Evolutionary conservation across 2,797 vertebrate genomes (phyloP).

Genomic region (Thripadectes ignobilis): DNA sequence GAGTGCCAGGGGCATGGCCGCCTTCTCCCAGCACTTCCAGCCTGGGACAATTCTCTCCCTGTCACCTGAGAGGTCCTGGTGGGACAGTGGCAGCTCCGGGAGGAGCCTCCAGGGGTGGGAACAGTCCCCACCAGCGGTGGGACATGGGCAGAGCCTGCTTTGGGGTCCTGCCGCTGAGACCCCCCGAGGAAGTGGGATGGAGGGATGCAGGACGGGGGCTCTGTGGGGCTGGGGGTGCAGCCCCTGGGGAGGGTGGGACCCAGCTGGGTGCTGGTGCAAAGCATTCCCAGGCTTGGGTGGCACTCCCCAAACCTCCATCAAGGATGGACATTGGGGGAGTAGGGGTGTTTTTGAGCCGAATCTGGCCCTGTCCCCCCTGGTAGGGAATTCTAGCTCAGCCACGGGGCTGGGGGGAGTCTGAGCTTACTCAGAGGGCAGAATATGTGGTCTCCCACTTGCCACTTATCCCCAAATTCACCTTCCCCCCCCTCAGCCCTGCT

Average conservation of each 20-base stretch:
- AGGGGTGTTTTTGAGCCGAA: not conserved
- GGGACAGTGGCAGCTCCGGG: not conserved
- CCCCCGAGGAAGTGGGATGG: accelerated
- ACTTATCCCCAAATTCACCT: not conserved
- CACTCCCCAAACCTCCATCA: not conserved
- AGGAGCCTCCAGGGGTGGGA: not conserved
- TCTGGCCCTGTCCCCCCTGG: not conserved
- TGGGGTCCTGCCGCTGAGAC: not conserved
- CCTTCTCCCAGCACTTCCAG: not conserved
- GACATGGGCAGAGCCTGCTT: not conserved
- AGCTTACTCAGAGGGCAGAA: accelerated
- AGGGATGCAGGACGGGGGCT: not conserved
- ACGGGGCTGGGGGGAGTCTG: not conserved
- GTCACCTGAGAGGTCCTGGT: accelerated
- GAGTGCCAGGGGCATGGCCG: not conserved
- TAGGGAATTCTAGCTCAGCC: not conserved
- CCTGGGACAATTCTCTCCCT: not conserved
- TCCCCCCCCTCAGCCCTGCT: not conserved
- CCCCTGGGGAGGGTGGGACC: not conserved
- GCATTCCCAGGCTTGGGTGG: accelerated
- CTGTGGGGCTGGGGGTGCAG: not conserved
- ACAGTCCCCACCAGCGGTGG: not conserved
- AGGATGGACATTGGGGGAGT: accelerated
- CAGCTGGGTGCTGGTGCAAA: not conserved
- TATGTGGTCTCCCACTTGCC: not conserved